phyloP scores from a whole-genome alignment of 2,888 invertebrate genomes.

The Drosophila formosana region DNA sequence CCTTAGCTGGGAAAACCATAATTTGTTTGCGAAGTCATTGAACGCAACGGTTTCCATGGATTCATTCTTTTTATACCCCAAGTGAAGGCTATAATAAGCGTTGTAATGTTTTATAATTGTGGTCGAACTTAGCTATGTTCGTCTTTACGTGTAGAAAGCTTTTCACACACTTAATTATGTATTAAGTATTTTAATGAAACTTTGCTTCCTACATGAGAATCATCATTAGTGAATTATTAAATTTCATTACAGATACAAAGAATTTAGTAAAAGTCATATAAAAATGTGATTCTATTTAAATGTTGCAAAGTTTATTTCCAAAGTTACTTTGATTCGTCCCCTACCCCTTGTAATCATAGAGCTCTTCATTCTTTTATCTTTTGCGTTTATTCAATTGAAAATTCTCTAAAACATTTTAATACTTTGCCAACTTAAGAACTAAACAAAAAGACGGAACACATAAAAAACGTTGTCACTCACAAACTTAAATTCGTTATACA shows the following conservation, averaged over 20 bases:
- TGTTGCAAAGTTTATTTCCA: too few relatives aligned
- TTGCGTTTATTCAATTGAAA: slow-evolving; percentile 55
- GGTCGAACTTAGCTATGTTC: too few relatives aligned
- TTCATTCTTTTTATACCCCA: background rate
- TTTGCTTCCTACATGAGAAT: too few relatives aligned
- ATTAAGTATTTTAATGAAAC: too few relatives aligned
- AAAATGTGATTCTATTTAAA: too few relatives aligned
- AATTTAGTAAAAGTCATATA: too few relatives aligned
- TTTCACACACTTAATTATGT: too few relatives aligned
- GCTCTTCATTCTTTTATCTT: background rate
- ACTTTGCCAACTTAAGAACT: slow-evolving; percentile 63
- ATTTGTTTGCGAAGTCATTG: background rate
- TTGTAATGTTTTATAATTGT: too few relatives aligned
- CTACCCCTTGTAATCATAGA: background rate
- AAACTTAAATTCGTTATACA: slow-evolving; percentile 59
- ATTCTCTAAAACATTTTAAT: slow-evolving; percentile 65
- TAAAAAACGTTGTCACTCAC: slow-evolving; percentile 32
- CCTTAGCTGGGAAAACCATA: background rate
- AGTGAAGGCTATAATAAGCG: background rate
- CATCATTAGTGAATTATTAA: too few relatives aligned
- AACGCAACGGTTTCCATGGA: background rate
- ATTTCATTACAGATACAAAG: too few relatives aligned
- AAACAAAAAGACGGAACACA: slow-evolving; percentile 56
- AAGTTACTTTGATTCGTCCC: background rate
- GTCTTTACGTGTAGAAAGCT: too few relatives aligned